These are phyloP conservation scores for Gambusia holbrooki DNA, from an alignment of 2,113 vertebrate species.

Conservation along the genomic window DNA sequence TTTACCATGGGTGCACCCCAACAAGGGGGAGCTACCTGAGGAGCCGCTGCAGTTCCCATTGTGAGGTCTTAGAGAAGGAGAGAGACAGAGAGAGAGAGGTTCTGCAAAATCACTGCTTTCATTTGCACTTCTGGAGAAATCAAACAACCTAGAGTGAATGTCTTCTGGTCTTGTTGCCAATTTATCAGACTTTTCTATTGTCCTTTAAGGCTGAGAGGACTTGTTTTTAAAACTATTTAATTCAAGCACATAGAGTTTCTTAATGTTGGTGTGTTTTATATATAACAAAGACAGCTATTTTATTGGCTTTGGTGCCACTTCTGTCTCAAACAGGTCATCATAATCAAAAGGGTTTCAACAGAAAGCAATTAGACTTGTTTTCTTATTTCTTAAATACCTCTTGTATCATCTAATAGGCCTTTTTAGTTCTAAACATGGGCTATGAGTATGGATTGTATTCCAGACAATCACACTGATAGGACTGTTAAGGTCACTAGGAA, in stretches of 20 bases:
- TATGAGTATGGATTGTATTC: no score
- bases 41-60: conserved; percentile 92
- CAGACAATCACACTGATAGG: no score
- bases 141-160: background rate
- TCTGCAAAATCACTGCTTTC: conserved; percentile 45
- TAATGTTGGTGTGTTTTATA: background rate
- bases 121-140: background rate
- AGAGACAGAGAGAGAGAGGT: conserved; percentile 27
- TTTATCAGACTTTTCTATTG: background rate
- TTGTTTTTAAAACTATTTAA: background rate
- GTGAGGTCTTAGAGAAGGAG: conserved; percentile 85
- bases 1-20: conserved; percentile 95
- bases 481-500: no score
- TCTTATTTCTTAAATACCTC: no score
- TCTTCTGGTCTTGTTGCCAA: background rate
- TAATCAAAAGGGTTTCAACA: background rate
- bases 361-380: background rate
- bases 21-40: conserved; percentile 95
- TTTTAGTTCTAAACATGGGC: no score
- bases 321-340: background rate
- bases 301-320: background rate
- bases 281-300: background rate
- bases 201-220: background rate
- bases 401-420: no score
- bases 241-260: background rate